Evolutionary conservation across 2,888 invertebrate species (phyloP), one percentile per base, ranked within the genome.

Genomic region (Falcaria lacertinaria): DNA sequence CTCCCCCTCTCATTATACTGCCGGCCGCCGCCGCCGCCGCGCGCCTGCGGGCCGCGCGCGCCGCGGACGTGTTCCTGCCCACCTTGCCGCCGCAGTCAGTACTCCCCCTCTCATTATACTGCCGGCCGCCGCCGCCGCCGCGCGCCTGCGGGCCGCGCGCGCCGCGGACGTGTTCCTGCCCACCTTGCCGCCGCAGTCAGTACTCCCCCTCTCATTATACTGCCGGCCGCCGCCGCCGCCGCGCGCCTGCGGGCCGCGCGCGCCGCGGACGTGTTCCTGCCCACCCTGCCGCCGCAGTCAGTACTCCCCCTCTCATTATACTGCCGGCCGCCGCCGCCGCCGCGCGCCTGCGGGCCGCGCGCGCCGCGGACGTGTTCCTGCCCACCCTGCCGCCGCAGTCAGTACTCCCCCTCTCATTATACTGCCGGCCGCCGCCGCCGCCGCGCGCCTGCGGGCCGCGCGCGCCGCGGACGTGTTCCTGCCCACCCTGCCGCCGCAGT

Each of bases 91-190:
- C 95, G 67, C 93, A 93, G n/a, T n/a, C n/a, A n/a, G n/a, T n/a
- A n/a, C n/a, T n/a, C n/a, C n/a, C n/a, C n/a, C n/a, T n/a, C n/a
- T n/a, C n/a, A n/a, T n/a, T n/a, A n/a, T n/a, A n/a, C n/a, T n/a
- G n/a, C 22, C 7, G 25, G 92, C 97, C 48, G 91, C 92, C 45
- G 91, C 94, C 0, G 91, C 95, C 53, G 87, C 95, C 39, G 91
- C 92, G 5, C 93, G 95, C 66, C 93, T 98, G 69, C 92, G 93
- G 67, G 87, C 91, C 45, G 92, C 96, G 0, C 89, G 97, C 6
- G 95, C 96, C 69, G 95, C 96, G 52, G 98, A 98, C 85, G 95
- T 98, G 6, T 98, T 97, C 80, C 96, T 98, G 80, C 98, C 98
- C 1, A 93, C 98, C 34, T 94, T 97, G 74, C 95, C 96, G 0